These are phyloP conservation scores for Halictus quadricinctus DNA, from an alignment of 2,888 invertebrate genomes.

Conservation along the genomic window DNA sequence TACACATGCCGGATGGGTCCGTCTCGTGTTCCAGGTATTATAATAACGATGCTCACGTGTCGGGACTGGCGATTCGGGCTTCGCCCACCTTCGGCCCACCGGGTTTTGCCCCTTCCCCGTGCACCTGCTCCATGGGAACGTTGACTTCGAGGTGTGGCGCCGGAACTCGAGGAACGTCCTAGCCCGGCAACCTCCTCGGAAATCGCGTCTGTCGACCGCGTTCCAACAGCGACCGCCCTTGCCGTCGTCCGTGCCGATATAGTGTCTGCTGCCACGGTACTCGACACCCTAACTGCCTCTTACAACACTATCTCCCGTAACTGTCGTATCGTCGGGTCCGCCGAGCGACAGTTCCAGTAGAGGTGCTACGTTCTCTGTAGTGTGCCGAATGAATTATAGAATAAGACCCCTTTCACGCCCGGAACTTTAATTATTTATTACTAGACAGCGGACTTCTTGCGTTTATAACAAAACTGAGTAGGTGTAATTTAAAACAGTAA, in stretches of 20 bases:
- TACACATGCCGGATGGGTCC: constrained; percentile 59
- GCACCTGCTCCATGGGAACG: constrained; percentile 55
- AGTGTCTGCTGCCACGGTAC: not conserved
- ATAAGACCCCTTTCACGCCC: too few relatives aligned
- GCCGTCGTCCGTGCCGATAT: not conserved
- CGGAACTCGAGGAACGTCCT: constrained; percentile 66
- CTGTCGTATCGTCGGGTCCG: too few relatives aligned
- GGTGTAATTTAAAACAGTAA: too few relatives aligned
- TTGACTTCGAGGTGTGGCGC: constrained; percentile 68
- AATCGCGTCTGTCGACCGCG: constrained; percentile 45
- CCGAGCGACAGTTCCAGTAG: too few relatives aligned
- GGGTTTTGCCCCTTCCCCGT: constrained; percentile 45
- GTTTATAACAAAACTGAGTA: too few relatives aligned
- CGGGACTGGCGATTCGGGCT: constrained; percentile 65
- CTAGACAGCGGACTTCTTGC: too few relatives aligned
- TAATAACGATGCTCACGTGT: constrained; percentile 74
- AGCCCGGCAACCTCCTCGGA: constrained; percentile 46
- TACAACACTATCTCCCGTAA: too few relatives aligned
- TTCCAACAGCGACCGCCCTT: constrained; percentile 26
- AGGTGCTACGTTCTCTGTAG: too few relatives aligned
- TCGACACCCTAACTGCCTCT: not conserved
- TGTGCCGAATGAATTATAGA: too few relatives aligned
- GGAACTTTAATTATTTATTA: too few relatives aligned
- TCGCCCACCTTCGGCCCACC: constrained; percentile 43
- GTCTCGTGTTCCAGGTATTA: constrained; percentile 76